Conservation (phyloP, 2,113 vertebrate species). For the Plestiodon gilberti region DNA sequence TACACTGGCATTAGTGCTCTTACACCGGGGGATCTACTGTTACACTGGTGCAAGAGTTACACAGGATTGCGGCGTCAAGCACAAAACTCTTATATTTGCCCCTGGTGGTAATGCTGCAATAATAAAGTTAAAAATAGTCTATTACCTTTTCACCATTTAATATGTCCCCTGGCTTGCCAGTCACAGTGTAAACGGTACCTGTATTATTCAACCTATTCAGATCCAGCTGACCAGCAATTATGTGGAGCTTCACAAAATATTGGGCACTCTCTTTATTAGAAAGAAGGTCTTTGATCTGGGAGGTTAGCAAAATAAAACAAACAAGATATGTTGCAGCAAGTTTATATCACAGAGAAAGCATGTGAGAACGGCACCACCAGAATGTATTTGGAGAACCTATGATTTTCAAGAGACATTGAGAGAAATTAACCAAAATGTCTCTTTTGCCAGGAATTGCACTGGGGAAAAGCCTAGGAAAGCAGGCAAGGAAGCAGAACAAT, state of each 20-base stretch:
- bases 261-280: slow-evolving; percentile 71
- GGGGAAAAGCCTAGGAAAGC: background rate
- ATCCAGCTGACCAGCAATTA: slow-evolving; percentile 84
- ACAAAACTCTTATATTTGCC: background rate
- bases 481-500: background rate
- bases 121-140: background rate
- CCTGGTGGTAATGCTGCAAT: background rate
- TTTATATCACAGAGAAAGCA: background rate
- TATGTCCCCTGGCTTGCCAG: slow-evolving; percentile 82
- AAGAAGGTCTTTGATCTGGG: slow-evolving; percentile 79
- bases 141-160: slow-evolving; percentile 78
- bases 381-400: background rate
- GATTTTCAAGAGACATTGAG: background rate
- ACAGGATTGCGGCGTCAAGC: too few relatives aligned
- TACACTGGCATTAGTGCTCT: too few relatives aligned
- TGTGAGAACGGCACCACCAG: background rate
- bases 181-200: slow-evolving; percentile 84
- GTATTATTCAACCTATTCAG: slow-evolving; percentile 76
- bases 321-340: background rate
- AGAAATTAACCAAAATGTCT: background rate
- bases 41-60: too few relatives aligned
- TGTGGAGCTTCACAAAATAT: slow-evolving; percentile 88
- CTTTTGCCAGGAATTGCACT: background rate
- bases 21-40: too few relatives aligned
- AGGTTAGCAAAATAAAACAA: slow-evolving; percentile 32